phyloP scores from a whole-genome alignment of 2,797 vertebrate genomes.

The Petrocephalus sullivani region DNA sequence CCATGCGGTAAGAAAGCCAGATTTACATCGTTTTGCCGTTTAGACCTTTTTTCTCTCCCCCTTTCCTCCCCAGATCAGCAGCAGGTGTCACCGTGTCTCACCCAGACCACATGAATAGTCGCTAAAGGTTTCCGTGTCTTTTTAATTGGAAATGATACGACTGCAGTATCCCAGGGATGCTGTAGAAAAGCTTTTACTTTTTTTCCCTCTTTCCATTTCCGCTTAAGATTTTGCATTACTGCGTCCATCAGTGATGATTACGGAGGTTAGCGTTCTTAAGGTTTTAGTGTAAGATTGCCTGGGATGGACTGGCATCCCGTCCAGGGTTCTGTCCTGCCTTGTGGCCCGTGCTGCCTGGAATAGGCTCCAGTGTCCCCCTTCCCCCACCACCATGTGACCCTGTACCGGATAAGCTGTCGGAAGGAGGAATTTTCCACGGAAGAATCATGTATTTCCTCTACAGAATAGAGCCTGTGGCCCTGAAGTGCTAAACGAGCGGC shows the following conservation, averaged over 20 bases:
- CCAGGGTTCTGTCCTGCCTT: not conserved
- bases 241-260: not conserved
- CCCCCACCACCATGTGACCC: not conserved
- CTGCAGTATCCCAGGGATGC: not conserved
- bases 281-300: not conserved
- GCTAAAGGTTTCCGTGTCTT: not conserved
- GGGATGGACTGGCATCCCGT: not conserved
- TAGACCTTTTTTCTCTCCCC: slow-evolving; percentile 10
- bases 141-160: not conserved
- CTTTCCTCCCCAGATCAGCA: slow-evolving; percentile 53
- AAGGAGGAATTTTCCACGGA: not conserved
- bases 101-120: slow-evolving; percentile 41
- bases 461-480: not conserved
- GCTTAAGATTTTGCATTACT: not conserved
- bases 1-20: not conserved
- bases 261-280: not conserved
- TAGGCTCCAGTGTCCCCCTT: not conserved
- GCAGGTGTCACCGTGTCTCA: slow-evolving; percentile 60
- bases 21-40: slow-evolving; percentile 17
- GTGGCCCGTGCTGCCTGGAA: not conserved
- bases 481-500: not conserved
- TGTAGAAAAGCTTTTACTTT: not conserved
- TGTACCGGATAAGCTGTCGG: not conserved
- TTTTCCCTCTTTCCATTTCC: not conserved
- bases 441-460: not conserved